Conservation (phyloP, 2,888 invertebrate genomes). For the Lampropteryx suffumata region DNA sequence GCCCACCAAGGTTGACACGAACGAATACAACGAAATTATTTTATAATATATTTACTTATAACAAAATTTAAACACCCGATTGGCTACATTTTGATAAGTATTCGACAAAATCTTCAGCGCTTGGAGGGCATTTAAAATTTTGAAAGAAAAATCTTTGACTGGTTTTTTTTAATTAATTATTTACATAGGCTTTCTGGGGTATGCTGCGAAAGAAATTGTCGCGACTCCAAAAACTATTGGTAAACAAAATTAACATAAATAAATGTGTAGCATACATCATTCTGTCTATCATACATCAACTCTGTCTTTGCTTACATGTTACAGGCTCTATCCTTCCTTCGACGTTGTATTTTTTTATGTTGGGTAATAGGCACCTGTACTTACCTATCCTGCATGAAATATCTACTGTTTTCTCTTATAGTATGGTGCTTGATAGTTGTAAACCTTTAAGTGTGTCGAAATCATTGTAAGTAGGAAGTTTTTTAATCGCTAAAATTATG, state of each 20-base stretch:
- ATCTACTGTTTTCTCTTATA: no score
- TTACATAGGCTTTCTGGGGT: slow-evolving; percentile 8
- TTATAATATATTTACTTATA: not conserved
- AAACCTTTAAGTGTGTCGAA: not conserved
- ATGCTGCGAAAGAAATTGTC: slow-evolving; percentile 9
- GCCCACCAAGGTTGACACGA: slow-evolving; percentile 21
- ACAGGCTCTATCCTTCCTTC: no score
- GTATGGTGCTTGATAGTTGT: no score
- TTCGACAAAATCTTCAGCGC: slow-evolving; percentile 11
- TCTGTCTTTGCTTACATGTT: no score
- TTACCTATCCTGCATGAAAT: no score
- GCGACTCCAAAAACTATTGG: slow-evolving; percentile 1
- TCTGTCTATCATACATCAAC: no score
- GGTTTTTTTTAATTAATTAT: not conserved
- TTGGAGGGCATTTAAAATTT: slow-evolving; percentile 16
- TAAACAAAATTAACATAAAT: slow-evolving; percentile 13
- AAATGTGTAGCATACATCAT: no score
- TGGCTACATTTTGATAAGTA: slow-evolving; percentile 5
- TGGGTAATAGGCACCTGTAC: no score
- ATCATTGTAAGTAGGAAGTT: not conserved
- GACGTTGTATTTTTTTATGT: no score
- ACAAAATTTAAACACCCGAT: slow-evolving; percentile 1
- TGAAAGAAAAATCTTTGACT: not conserved
- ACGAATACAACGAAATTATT: slow-evolving; percentile 14
- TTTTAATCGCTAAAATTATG: no score